Evolutionary conservation across 2,888 invertebrate genomes (phyloP).

Genomic region (Eulithis prunata): DNA sequence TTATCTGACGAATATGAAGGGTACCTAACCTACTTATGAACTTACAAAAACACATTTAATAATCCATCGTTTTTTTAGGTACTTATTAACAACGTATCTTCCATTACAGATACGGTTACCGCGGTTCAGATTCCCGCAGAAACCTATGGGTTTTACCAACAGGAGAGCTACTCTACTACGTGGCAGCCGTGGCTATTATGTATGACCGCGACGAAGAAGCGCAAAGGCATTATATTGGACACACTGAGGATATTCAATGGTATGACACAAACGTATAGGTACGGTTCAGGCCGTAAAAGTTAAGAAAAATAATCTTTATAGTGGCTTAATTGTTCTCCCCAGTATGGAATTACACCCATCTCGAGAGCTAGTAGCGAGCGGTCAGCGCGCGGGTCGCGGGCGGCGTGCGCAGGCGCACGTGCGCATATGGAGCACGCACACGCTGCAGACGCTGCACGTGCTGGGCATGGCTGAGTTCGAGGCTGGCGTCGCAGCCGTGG

Average conservation of each 20-base stretch:
- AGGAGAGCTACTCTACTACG: conserved; percentile 96
- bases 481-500: conserved; percentile 93
- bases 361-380: conserved; percentile 94
- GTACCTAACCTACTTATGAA: too few species aligned
- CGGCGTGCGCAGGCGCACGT: conserved; percentile 95
- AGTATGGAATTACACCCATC: conserved; percentile 96
- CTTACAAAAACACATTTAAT: too few species aligned
- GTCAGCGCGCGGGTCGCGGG: conserved; percentile 93
- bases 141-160: conserved; percentile 97
- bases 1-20: too few species aligned
- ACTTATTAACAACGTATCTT: not conserved
- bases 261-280: conserved; percentile 58
- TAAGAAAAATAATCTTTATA: too few species aligned
- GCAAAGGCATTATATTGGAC: conserved; percentile 95
- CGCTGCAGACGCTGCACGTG: conserved; percentile 93
- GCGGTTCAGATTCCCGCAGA: conserved; percentile 94
- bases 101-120: conserved; percentile 92
- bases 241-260: conserved; percentile 97
- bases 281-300: too few species aligned
- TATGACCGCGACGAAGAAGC: conserved; percentile 94
- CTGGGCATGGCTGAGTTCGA: conserved; percentile 96
- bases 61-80: too few species aligned
- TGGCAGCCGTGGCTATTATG: conserved; percentile 95
- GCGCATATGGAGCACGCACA: conserved; percentile 96
- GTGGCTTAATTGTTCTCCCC: conserved; percentile 4